Conservation (phyloP, 2,888 invertebrate genomes). For the Conomelus anceps region DNA sequence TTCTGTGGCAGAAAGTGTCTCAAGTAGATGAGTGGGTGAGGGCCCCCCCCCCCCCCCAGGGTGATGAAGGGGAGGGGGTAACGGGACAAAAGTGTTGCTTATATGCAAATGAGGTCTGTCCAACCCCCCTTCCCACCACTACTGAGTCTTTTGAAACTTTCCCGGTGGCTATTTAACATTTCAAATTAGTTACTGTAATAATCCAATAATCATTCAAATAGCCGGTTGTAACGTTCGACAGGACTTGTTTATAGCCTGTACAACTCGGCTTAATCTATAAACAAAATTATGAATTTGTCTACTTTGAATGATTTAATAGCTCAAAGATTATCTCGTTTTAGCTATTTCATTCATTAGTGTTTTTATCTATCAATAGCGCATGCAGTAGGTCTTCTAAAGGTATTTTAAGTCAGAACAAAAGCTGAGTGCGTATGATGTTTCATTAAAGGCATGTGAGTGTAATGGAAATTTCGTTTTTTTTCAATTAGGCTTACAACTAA, state of each 20-base stretch:
- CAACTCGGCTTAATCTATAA: background rate
- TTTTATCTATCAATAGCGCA: no score
- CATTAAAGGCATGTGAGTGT: no score
- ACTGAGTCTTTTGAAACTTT: background rate
- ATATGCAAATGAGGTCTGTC: background rate
- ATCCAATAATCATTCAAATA: background rate
- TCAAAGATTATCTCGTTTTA: no score
- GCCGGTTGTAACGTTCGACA: background rate
- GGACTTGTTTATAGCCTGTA: background rate
- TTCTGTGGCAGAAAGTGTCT: background rate
- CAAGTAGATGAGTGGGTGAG: background rate
- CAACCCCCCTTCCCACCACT: background rate
- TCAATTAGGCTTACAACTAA: no score
- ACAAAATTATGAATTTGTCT: background rate
- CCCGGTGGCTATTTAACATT: background rate
- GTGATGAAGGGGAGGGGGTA: background rate
- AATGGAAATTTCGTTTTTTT: no score
- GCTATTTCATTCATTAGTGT: no score
- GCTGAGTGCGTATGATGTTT: no score
- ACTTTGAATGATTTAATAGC: no score
- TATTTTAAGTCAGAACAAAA: no score
- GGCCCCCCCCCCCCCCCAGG: background rate
- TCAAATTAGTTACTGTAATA: background rate
- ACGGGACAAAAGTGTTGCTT: background rate
- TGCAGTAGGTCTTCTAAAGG: no score